A percentile compares a stretch with the other conserved stretches of the same genome.
Evolutionary conservation across 2,113 vertebrate species (phyloP).

Genomic region (Rhadina sibilatrix): DNA sequence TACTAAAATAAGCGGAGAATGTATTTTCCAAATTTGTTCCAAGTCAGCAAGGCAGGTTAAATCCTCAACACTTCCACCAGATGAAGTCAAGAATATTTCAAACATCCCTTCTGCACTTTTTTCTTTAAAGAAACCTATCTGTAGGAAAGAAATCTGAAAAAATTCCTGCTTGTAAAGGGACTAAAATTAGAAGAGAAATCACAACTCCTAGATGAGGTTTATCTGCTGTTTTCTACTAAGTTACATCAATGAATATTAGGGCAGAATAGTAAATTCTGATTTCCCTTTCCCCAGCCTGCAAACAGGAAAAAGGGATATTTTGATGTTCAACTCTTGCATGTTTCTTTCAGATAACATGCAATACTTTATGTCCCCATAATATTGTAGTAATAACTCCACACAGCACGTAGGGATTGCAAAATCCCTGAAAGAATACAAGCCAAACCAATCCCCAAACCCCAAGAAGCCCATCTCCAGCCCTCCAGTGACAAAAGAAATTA

Average conservation of each 20-base stretch:
- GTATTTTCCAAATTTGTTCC: neutral
- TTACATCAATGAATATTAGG: neutral
- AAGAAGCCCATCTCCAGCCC: neutral
- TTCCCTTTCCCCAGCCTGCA: neutral
- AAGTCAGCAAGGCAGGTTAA: neutral
- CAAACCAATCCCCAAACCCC: neutral
- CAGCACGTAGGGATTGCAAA: neutral
- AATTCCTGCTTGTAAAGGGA: neutral
- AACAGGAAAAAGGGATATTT: neutral
- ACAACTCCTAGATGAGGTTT: neutral
- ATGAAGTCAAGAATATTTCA: neutral
- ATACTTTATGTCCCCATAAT: neutral
- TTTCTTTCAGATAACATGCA: neutral
- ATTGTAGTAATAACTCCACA: neutral
- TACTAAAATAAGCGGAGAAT: neutral
- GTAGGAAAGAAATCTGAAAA: neutral
- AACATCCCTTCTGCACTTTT: neutral
- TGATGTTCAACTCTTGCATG: neutral
- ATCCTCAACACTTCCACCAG: neutral
- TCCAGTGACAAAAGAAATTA: neutral
- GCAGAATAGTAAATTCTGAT: neutral
- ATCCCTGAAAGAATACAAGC: neutral
- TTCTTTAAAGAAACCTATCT: neutral
- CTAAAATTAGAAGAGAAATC: neutral
- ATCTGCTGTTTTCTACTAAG: neutral